Evolutionary conservation across 2,888 invertebrate genomes (phyloP), one percentile per base, ranked within the genome.

Genomic region (Brachynemurus nebulosus): DNA sequence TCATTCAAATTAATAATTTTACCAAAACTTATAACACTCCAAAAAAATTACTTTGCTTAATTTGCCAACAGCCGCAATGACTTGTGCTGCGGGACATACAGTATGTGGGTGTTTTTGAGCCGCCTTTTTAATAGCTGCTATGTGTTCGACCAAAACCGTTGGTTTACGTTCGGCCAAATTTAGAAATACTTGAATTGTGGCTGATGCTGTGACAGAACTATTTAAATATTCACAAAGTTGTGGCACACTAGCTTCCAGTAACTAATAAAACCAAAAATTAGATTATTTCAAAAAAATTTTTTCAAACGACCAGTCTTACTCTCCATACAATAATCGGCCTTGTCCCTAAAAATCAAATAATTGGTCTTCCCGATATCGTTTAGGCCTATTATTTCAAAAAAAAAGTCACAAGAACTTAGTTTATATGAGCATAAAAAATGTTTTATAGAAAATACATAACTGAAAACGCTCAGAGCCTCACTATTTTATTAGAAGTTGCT

Each of bases 181-280:
- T 17, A 81, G 70, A 54, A 91, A 76, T 49, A 90, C 80, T 58
- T 78, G 76, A 57, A 86, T 69, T 18, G 82, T 78, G 37, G 78
- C 71, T 17, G 71, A 66, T 11, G 74, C 72, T 17, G 77, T 74
- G 45, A 74, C 69, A 16, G 73, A 68, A 55, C 67, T 70, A 44
- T 69, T 66, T 43, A 92, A 66, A 58, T 86, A 88, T 36, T 83
- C 82, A 57, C 86, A 77, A 46, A 93, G 69, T 61, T 85, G 84
- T 1, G 85, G 79, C 37, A 93, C 74, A 57, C 86, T 85, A 0
- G 82, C 78, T 64, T 85, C 83, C 52, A 93, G 64, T 3, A 89
- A 66, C 77, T 83, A 59, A 25, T 59, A 56, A 20, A 43, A 45
- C 44, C 23, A 48, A 45, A 39, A 23, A 44, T 7, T 25, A 23